Conservation (phyloP, 2,888 invertebrate species). For the Arrhopalites spinosus region DNA sequence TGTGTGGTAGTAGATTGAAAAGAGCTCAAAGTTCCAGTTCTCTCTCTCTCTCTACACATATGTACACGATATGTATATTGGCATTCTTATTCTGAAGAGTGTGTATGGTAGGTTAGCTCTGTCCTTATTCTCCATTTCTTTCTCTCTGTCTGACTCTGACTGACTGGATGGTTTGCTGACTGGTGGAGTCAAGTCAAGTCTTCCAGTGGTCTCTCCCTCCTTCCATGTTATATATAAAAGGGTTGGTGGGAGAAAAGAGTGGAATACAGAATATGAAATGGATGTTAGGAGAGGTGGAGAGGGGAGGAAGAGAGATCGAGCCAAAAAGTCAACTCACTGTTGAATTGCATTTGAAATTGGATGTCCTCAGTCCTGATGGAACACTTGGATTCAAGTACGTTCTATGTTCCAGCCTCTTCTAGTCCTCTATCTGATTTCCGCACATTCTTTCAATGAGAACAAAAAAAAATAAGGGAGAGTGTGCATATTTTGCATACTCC, state of each 20-base stretch:
- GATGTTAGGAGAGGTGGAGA: not conserved
- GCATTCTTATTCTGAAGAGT: too few relatives aligned
- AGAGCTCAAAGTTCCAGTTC: too few relatives aligned
- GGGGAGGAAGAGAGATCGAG: not conserved
- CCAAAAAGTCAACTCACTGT: slow-evolving; percentile 1
- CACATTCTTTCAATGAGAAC: not conserved
- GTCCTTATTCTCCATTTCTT: not conserved
- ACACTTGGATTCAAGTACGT: slow-evolving; percentile 24
- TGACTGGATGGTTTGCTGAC: too few relatives aligned
- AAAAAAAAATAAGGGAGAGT: not conserved
- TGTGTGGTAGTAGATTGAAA: too few relatives aligned
- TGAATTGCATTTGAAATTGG: slow-evolving; percentile 20
- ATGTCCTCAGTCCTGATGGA: slow-evolving; percentile 22
- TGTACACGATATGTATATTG: too few relatives aligned
- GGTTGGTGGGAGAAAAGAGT: too few relatives aligned
- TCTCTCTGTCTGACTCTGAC: not conserved
- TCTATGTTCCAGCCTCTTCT: not conserved
- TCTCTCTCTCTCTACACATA: too few relatives aligned
- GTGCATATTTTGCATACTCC: too few relatives aligned
- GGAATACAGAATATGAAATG: slow-evolving; percentile 8
- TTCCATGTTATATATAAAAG: too few relatives aligned
- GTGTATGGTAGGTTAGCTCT: not conserved
- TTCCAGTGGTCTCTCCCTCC: too few relatives aligned
- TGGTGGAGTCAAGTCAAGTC: too few relatives aligned
- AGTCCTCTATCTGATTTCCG: slow-evolving; percentile 1